phyloP scores from a whole-genome alignment of 2,113 vertebrate genomes.

The Sander vitreus region DNA sequence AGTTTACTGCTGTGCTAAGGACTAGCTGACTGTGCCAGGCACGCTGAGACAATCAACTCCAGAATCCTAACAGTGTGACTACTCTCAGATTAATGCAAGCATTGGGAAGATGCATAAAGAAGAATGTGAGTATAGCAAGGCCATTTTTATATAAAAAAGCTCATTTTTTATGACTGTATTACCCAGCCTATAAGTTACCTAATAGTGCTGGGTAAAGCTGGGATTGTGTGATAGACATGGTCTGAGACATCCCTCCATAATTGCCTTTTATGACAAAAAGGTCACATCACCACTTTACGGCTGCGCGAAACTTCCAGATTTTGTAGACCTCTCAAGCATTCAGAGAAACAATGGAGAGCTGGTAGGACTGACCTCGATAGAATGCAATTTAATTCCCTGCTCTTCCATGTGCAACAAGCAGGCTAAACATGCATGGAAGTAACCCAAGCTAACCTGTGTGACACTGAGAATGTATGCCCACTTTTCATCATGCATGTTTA shows the following conservation, averaged over 20 bases:
- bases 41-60: constrained; percentile 66
- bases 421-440: constrained; percentile 8
- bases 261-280: constrained; percentile 55
- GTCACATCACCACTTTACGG: constrained; percentile 42
- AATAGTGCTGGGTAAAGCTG: constrained; percentile 3
- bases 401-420: constrained; percentile 5
- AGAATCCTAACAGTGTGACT: constrained; percentile 52
- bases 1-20: constrained; percentile 50
- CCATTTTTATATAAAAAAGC: constrained; percentile 35
- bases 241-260: constrained; percentile 33
- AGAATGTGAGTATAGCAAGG: constrained; percentile 13
- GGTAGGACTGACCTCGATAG: constrained; percentile 4
- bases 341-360: constrained; percentile 26
- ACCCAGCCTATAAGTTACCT: constrained; percentile 28
- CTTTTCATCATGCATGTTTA: neutral
- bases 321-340: constrained; percentile 32
- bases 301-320: constrained; percentile 40
- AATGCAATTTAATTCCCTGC: constrained; percentile 27
- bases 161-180: constrained; percentile 47
- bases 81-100: constrained; percentile 55
- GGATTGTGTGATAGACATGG: constrained; percentile 42
- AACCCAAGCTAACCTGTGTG: neutral
- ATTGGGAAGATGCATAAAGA: constrained; percentile 47
- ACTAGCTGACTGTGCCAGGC: constrained; percentile 51
- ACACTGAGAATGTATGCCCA: constrained; percentile 2